Percentiles rank a stretch among this genome's conserved stretches.
Evolutionary conservation across 2,113 vertebrate species (phyloP).

Genomic region (Taurulus bubalis): DNA sequence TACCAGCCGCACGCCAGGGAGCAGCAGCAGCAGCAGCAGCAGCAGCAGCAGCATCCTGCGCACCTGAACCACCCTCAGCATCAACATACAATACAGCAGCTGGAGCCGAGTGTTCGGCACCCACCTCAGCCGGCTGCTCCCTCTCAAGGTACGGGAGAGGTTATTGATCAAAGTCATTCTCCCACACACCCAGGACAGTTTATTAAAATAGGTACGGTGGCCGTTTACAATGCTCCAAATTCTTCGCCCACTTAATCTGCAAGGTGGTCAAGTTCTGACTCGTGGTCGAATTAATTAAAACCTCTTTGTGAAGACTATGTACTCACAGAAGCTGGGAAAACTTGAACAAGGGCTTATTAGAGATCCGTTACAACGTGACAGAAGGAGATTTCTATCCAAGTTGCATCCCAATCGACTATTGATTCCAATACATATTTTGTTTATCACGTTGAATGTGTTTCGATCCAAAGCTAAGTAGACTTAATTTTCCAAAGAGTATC

Average conservation of each 20-base stretch:
- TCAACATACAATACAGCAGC: conserved; percentile 44
- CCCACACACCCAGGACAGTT: background rate
- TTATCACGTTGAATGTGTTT: background rate
- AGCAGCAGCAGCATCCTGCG: conserved; percentile 25
- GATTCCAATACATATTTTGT: background rate
- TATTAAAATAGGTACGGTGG: background rate
- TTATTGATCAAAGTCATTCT: background rate
- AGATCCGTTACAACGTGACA: background rate
- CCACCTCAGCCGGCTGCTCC: conserved; percentile 44
- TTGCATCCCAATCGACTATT: background rate
- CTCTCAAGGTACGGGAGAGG: conserved; percentile 52
- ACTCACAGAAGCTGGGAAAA: too few relatives aligned
- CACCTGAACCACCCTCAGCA: conserved; percentile 45
- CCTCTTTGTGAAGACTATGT: too few relatives aligned
- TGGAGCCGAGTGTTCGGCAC: conserved; percentile 35
- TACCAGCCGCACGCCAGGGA: conserved; percentile 51
- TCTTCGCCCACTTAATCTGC: too few relatives aligned
- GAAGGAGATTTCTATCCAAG: background rate
- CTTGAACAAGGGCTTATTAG: background rate
- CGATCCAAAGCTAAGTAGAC: too few relatives aligned
- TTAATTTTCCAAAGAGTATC: background rate
- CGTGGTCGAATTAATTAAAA: too few relatives aligned
- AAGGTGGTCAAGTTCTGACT: too few relatives aligned
- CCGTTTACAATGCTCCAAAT: too few relatives aligned
- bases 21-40: conserved; percentile 30